Evolutionary conservation across 2,888 invertebrate genomes (phyloP).

Genomic region (Drosophila anceps): DNA sequence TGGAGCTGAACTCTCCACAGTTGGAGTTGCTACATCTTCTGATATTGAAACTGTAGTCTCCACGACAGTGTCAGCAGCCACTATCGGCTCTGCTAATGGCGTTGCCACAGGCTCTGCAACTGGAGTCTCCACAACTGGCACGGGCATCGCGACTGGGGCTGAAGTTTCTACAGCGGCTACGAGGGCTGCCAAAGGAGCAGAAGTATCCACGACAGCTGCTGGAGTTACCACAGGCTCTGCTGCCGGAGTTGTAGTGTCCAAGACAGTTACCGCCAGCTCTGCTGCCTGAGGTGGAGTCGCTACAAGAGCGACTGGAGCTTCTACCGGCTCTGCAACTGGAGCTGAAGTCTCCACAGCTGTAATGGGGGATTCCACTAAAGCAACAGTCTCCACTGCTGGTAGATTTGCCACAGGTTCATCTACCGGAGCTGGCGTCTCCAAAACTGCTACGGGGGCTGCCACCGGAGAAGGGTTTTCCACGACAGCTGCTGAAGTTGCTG

Average conservation of each 20-base stretch:
- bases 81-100: neutral
- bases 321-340: neutral
- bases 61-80: neutral
- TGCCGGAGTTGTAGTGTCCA: no score
- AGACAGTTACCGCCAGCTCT: neutral
- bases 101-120: neutral
- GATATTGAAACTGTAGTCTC: neutral
- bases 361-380: neutral
- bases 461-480: neutral
- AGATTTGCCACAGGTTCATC: neutral
- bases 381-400: neutral
- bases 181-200: neutral
- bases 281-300: neutral
- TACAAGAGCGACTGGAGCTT: neutral
- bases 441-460: neutral
- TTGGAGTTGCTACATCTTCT: neutral
- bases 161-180: neutral
- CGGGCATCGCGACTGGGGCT: neutral
- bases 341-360: neutral
- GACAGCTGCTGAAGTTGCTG: neutral
- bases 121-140: neutral
- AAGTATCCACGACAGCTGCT: neutral
- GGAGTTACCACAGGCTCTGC: neutral
- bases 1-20: neutral
- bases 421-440: neutral